A percentile compares a stretch with the other conserved stretches of the same genome.
Evolutionary conservation across 2,113 vertebrate genomes (phyloP).

Genomic region (Zapus hudsonius): DNA sequence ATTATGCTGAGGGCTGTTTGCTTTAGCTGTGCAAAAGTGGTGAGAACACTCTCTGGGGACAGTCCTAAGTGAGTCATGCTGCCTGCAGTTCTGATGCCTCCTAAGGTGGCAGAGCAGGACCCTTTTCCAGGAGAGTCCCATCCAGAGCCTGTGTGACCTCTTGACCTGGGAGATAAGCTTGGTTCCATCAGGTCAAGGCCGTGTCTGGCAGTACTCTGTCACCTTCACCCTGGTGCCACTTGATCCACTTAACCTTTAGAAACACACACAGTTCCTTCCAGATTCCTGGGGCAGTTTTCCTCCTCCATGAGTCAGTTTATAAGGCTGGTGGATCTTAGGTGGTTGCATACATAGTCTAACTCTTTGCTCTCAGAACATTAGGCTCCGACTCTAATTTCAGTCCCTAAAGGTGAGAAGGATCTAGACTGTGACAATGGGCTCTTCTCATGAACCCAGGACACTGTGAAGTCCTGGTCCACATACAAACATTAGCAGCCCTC

Average conservation of each 20-base stretch:
- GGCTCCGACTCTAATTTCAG: neutral
- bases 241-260: neutral
- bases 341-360: neutral
- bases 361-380: neutral
- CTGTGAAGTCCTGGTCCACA: neutral
- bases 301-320: neutral
- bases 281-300: neutral
- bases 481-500: neutral
- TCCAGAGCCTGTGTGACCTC: neutral
- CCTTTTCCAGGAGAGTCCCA: neutral
- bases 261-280: neutral
- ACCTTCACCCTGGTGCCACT: neutral
- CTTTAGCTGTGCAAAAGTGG: neutral
- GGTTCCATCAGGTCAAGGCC: neutral
- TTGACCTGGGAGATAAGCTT: neutral
- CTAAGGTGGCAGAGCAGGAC: neutral
- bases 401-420: neutral
- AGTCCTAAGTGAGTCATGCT: neutral
- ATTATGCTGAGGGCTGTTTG: neutral
- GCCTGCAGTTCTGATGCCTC: neutral
- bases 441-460: neutral
- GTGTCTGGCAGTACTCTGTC: neutral
- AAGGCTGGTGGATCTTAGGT: neutral
- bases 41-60: neutral
- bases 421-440: neutral